Base-by-base conservation (phyloP, 2,797 vertebrate genomes). In the Phalanger gymnotis region DNA sequence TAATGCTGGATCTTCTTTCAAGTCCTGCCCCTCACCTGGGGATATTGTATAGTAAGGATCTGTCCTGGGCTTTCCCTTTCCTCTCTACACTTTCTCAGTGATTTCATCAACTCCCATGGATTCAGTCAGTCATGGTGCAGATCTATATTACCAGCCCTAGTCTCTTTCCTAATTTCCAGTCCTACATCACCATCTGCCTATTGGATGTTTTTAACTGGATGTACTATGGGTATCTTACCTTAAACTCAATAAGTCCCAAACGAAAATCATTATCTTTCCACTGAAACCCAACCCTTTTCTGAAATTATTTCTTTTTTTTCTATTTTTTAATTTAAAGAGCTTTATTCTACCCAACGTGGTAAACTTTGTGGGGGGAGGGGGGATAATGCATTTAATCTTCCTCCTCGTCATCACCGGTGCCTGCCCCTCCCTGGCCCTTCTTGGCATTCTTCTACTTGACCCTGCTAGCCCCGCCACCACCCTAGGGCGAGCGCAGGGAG, bases 401-500 rank as follows among this genome's bases (percentile, higher is more conserved):
- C 98, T 99, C 99, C 90, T 99, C 99, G 0, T 99, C 99, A 0
- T 99, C 99, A 0, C 98, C 99, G 0, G 98, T 99, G 11, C 99
- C 99, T 0, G 99, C 98, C 31, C 99, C 99, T 0, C 97, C 99
- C 99, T 99, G 99, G 91, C 99, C 99, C 98, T 99, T 99, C 99
- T 99, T 99, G 98, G 99, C 99, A 0, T 99, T 99, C 99, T 99
- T 99, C 98, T 99, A 99, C 99, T 99, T 99, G 94, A 99, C 99
- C 0, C 99, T 99, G 66, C 99, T 99, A 0, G 99, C 99, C 3
- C 99, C 99, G 97, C 99, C 99, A 0, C 99, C 99, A 0, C 99
- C 99, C 0, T 99, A 99, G 0, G 99, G 99, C 31, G 99, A 99
- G 56, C 99, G 99, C 94, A 99, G 99, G 25, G 99, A 99, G 99